Base-by-base conservation (phyloP, 2,888 invertebrate genomes). In the Melitaea athalia region DNA sequence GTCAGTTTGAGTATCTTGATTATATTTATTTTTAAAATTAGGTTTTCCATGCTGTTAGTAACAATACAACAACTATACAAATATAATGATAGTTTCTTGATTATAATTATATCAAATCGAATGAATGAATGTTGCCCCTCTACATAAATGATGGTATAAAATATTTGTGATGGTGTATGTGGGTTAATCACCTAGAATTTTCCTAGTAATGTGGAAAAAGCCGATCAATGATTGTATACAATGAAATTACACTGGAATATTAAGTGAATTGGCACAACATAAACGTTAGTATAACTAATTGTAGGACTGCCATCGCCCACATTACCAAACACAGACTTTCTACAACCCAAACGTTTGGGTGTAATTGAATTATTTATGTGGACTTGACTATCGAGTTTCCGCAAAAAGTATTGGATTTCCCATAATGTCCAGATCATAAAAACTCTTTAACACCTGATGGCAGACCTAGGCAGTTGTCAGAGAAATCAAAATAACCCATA, bases 1-100 rank as follows among this genome's bases (percentile, higher is more conserved):
- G 85, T 86, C 88, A 87, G 87, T 38, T 38, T 38, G 8, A 38
- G 38, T 78, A 82, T 85, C 82, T 77, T 53, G 17, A 67, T 69
- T 38, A 72, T 69, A 72, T 52, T 66, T 61, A 68, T 71, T 63
- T 33, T 66, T 61, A 64, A 69, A 64, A 72, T 60, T 63, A 71
- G 59, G 61, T 64, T 64, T 70, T 64, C 38, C 78, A 79, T 80
- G 79, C 78, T 73, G 70, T 75, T 76, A 76, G 59, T 61, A 42
- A 72, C 68, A 64, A 60, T 52, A 67, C 62, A 47, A 61, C 50
- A 67, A 17, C 31, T 43, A 67, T 50, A 47, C 12, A 52, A 17
- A 52, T 52, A 45, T 65, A 43, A 15, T 42, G 43, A 50, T 61
- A 47, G 31, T 43, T 43, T 38, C 47, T 14, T 49, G 17, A 17